These are phyloP conservation scores for Eulithis testata DNA, from an alignment of 2,888 invertebrate genomes.

Conservation along the genomic window DNA sequence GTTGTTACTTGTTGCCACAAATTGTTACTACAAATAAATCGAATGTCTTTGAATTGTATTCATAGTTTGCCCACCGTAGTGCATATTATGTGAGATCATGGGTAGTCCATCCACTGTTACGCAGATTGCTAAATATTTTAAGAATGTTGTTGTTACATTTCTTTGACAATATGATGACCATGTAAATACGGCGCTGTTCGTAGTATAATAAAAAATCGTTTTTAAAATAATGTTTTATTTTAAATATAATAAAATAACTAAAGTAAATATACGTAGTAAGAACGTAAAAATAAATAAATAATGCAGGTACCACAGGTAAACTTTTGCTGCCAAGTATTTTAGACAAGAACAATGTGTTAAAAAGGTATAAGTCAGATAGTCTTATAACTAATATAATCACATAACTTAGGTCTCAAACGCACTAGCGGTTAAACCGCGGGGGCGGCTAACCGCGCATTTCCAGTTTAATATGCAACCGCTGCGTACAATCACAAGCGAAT, in stretches of 20 bases:
- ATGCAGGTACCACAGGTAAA: constrained; percentile 22
- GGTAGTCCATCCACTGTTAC: constrained; percentile 46
- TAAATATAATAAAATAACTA: constrained; percentile 29
- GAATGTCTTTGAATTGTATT: constrained; percentile 1
- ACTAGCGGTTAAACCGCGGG: too few relatives aligned
- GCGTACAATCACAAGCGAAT: too few relatives aligned
- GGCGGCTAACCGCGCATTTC: too few relatives aligned
- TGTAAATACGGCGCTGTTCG: constrained; percentile 84
- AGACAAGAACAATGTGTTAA: not conserved
- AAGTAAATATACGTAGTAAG: constrained; percentile 9
- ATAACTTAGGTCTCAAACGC: too few relatives aligned
- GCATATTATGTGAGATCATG: constrained; percentile 26
- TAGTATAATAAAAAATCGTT: constrained; percentile 81
- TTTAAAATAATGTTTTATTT: constrained; percentile 72
- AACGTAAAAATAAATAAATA: constrained; percentile 18
- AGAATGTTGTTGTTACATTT: constrained; percentile 81
- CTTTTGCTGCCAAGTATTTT: constrained; percentile 12
- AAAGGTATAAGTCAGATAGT: not conserved
- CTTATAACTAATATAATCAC: too few relatives aligned
- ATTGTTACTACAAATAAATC: constrained; percentile 16
- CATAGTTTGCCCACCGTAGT: constrained; percentile 21
- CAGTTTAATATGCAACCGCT: too few relatives aligned
- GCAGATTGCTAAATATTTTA: constrained; percentile 53
- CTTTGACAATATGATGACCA: constrained; percentile 83
- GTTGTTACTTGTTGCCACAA: constrained; percentile 37